phyloP scores from a whole-genome alignment of 2,888 invertebrate genomes.

The Trissonchulus sp. region DNA sequence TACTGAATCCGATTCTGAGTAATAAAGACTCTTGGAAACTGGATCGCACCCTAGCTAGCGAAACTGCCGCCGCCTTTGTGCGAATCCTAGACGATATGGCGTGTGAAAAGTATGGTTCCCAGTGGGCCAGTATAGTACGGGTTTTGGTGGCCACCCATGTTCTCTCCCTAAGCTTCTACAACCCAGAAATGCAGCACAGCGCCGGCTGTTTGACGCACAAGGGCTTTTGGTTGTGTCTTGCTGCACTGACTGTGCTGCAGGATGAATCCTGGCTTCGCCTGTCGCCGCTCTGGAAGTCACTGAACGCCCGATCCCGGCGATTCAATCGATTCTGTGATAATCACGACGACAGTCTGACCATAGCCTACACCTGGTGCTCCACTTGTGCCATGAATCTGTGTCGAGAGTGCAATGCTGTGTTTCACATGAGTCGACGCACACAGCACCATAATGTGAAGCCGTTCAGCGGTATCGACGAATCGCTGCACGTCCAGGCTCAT shows the following conservation, averaged over 20 bases:
- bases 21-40: constrained; percentile 44
- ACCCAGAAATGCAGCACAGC: background rate
- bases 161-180: background rate
- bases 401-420: constrained; percentile 87
- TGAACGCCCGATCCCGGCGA: background rate
- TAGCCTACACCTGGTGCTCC: constrained; percentile 84
- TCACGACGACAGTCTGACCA: constrained; percentile 83
- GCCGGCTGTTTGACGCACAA: background rate
- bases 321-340: constrained; percentile 73
- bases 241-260: constrained; percentile 15
- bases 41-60: constrained; percentile 40
- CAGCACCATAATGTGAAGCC: constrained; percentile 72
- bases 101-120: constrained; percentile 31
- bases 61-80: constrained; percentile 37
- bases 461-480: constrained; percentile 33
- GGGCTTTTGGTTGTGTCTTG: constrained; percentile 9
- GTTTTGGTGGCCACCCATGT: constrained; percentile 32
- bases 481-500: constrained; percentile 30
- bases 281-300: constrained; percentile 15
- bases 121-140: constrained; percentile 42
- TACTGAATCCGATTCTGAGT: constrained; percentile 27
- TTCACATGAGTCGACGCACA: constrained; percentile 82
- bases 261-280: constrained; percentile 24
- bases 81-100: constrained; percentile 36
- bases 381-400: constrained; percentile 68